A percentile compares a stretch with the other conserved stretches of the same genome.
These are phyloP conservation scores for Carlito syrichta DNA, from an alignment of 2,113 vertebrate genomes.

Conservation along the genomic window DNA sequence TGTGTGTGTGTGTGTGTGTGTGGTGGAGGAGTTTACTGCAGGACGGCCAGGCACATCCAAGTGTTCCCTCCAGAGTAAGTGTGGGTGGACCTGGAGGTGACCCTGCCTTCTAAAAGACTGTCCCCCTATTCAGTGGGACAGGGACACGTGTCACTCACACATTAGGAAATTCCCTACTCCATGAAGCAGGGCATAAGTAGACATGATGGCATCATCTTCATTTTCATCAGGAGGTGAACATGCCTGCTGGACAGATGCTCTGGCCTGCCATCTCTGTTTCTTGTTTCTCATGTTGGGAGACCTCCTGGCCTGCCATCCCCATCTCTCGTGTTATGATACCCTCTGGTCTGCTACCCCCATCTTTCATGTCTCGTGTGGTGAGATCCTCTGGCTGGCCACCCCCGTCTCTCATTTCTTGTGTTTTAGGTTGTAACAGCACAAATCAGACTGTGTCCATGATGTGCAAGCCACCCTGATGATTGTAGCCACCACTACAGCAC, in stretches of 20 bases:
- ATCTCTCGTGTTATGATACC: too few species aligned
- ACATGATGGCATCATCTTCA: background rate
- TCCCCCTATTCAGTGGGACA: background rate
- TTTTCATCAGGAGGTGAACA: background rate
- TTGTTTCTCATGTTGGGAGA: too few species aligned
- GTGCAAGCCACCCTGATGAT: background rate
- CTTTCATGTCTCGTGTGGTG: too few species aligned
- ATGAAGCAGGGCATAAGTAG: background rate
- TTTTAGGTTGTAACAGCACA: background rate
- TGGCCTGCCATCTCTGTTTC: too few species aligned
- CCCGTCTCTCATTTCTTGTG: background rate
- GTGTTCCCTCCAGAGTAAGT: constrained; percentile 41
- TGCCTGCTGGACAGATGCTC: background rate
- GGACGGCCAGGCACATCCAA: constrained; percentile 72
- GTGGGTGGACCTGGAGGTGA: constrained; percentile 56
- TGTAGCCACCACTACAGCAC: background rate
- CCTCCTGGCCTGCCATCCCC: too few species aligned
- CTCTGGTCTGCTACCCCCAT: too few species aligned
- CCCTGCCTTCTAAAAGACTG: background rate
- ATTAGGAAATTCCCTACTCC: background rate
- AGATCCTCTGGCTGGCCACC: too few species aligned
- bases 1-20: too few species aligned
- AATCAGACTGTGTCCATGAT: background rate
- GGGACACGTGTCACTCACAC: background rate
- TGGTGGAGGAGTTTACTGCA: constrained; percentile 57